These are phyloP conservation scores for Arenaria interpres DNA, from an alignment of 2,113 vertebrate genomes.

Conservation along the genomic window DNA sequence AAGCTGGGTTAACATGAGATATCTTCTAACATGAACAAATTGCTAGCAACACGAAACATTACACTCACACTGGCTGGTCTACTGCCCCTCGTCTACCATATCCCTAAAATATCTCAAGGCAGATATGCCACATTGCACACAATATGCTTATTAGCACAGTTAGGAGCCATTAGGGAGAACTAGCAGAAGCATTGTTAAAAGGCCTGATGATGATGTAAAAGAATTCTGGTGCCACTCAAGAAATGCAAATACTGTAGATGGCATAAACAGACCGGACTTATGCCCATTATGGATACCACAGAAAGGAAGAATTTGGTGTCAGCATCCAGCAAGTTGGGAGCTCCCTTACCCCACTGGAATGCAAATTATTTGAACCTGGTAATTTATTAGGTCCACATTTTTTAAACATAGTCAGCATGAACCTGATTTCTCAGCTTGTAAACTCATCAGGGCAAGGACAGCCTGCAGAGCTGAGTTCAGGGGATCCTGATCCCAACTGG, in stretches of 20 bases:
- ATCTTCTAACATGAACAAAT: neutral
- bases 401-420: slow-evolving; percentile 32
- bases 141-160: slow-evolving; percentile 27
- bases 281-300: neutral
- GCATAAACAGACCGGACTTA: neutral
- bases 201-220: neutral
- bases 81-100: neutral
- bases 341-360: neutral
- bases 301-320: neutral
- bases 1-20: neutral
- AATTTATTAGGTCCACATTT: slow-evolving; percentile 28
- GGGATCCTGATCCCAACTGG: slow-evolving; percentile 8
- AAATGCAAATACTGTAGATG: neutral
- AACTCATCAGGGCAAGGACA: slow-evolving; percentile 18
- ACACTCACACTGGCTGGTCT: neutral
- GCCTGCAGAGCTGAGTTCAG: slow-evolving; percentile 49
- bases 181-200: slow-evolving; percentile 10
- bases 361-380: slow-evolving; percentile 34
- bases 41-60: neutral
- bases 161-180: slow-evolving; percentile 18
- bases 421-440: slow-evolving; percentile 47
- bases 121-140: slow-evolving; percentile 19
- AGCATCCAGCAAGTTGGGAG: neutral
- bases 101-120: slow-evolving; percentile 5
- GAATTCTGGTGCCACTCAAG: neutral